Evolutionary conservation across 2,113 vertebrate species (phyloP), one percentile per base, ranked within the genome.

Genomic region (Neopipo cinnamomea): DNA sequence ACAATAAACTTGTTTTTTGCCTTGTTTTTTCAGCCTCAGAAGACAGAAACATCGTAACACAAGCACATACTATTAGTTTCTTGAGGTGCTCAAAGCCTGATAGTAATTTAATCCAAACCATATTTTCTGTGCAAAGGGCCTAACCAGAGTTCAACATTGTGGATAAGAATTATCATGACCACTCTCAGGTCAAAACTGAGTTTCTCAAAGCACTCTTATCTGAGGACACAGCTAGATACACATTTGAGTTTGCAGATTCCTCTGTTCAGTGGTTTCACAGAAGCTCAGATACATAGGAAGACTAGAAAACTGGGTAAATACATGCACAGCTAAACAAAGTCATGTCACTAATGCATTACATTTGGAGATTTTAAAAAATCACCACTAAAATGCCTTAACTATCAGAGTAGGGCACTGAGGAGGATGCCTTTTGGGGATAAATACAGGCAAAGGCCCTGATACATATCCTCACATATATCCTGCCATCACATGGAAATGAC

Each of bases 1-100:
- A 71, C 73, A 95, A 91, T 31, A 89, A 77, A 49, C n/a, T 72
- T 91, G 7, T 59, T 59, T 68, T 41, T 91, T 91, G 25, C 46
- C 30, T 63, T 76, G 14, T 50, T 76, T 86, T 62, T 73, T 41
- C 44, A 50, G 25, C 83, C 75, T 94, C 78, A 86, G 47, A 83
- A 85, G 74, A 70, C 7, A 9, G 66, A 93, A 85, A 13, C 18
- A 10, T 31, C 88, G 27, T 74, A 41, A 66, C n/a, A 93, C 49
- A 83, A 89, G 85, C 58, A 79, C 6, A 66, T 24, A 28, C 8
- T 70, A 1, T n/a, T 67, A 72, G 28, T 59, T 70, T 66, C 55
- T 71, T 71, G 79, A 93, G 68, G 72, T 88, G 68, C 56, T 88
- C 47, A 83, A 41, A 83, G 30, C 31, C 39, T 58, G 59, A 68